Base-by-base conservation (phyloP, 2,113 vertebrate genomes). In the Hystrix cristata region DNA sequence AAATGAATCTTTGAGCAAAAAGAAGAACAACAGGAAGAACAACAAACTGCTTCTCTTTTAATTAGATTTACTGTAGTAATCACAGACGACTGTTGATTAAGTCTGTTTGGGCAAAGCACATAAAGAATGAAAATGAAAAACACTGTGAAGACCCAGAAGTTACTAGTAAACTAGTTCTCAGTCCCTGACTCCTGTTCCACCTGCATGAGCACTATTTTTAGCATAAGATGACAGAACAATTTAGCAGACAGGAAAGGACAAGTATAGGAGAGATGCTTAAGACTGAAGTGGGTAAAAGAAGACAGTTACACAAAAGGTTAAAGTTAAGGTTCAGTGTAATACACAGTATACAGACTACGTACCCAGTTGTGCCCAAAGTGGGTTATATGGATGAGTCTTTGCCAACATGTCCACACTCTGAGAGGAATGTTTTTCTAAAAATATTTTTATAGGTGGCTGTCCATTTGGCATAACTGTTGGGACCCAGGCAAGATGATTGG, bases 401-500 rank as follows among this genome's bases (percentile, higher is more conserved):
- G 99, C 99, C 99, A 99, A 98, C 99, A 99, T 99, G 98, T 99
- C 99, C 86, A 99, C 99, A 16, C 99, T 99, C 98, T 99, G 99
- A 55, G 99, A 99, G 79, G 99, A 99, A 99, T 99, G 99, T 96
- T 99, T 99, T 98, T 99, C 99, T 92, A 99, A 99, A 98, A 99
- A 99, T 98, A 99, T 99, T 97, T 99, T 99, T 97, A 99, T 99
- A 23, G 99, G 99, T 3, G 99, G 99, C 67, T 99, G 99, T 78
- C 99, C 99, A 46, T 99, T 99, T 78, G 99, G 99, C 99, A 99
- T 99, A 95, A 99, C 99, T 0, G 99, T 99, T 86, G 99, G 99
- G 25, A 99, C 99, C 99, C 99, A 99, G 96, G 99, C 99, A 98
- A 99, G 98, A 96, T 99, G 99, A 98, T 99, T 99, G 76, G 99